Base-by-base conservation (phyloP, 2,888 invertebrate genomes). In the Eupithecia subumbrata region DNA sequence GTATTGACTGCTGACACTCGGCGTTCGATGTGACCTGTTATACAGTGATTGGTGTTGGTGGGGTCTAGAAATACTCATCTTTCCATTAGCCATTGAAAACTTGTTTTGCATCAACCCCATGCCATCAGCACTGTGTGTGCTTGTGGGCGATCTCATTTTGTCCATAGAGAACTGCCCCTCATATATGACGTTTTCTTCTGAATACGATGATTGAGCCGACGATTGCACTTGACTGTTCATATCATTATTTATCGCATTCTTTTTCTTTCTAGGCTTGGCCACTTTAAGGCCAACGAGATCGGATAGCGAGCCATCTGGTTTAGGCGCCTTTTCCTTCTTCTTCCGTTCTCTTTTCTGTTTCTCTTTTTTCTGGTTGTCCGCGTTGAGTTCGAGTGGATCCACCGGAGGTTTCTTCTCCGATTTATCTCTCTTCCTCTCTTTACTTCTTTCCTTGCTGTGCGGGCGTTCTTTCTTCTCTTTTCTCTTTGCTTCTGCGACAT, bases 111-210 rank as follows among this genome's bases (percentile, higher is more conserved):
- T 81, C 30, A 74, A 14, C 1, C 64, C 68, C 18, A 73, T 45
- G 18, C 74, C 80, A 43, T 83, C 80, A 0, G 69, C 63, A 52
- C 66, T 79, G 63, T 82, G 73, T 14, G 79, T 76, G 40, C 80
- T 87, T 74, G 89, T 88, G 1, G 89, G 89, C 2, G 89, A 88
- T 67, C 87, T 90, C 2, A 89, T 78, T 56, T 91, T 91, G n/a
- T 91, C 92, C 89, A 92, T 91, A 37, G 89, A 88, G 76, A 87
- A 92, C 18, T 90, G 78, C 30, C 91, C 91, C 74, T 93, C 94
- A 70, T 88, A 88, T 22, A 90, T 71, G 2, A 92, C 88, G 74
- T 60, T 60, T 60, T 80, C 83, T 76, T 89, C 90, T 0, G 89
- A 87, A 64, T 84, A 84, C 5, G 85, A 11, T 1, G 89, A 87